Evolutionary conservation across 2,113 vertebrate genomes (phyloP).

Genomic region (Ascaphus truei): DNA sequence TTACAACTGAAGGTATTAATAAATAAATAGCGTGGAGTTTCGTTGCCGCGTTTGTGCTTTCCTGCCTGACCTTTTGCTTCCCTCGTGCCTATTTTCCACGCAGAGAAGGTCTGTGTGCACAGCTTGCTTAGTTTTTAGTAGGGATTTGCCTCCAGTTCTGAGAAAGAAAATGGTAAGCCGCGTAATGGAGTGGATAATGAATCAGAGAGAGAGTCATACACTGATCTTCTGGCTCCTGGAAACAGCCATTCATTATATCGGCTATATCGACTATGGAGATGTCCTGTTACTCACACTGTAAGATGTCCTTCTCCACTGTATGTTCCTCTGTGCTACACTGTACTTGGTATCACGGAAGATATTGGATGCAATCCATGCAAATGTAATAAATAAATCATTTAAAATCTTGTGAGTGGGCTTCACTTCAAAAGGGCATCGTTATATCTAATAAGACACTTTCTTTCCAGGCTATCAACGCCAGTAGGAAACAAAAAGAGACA

Average conservation of each 20-base stretch:
- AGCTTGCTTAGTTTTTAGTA: not conserved
- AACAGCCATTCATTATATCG: not conserved
- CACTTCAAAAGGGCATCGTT: no score
- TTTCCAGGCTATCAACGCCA: no score
- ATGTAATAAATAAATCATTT: no score
- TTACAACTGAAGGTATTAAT: not conserved
- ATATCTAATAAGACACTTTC: no score
- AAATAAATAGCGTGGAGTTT: not conserved
- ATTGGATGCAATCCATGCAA: no score
- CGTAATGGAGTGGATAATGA: constrained; percentile 24
- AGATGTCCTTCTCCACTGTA: no score
- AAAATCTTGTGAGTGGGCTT: no score
- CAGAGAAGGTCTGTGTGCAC: not conserved
- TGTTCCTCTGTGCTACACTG: no score
- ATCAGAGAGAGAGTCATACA: not conserved
- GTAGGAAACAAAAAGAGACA: no score
- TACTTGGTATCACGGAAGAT: no score
- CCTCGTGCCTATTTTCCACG: not conserved
- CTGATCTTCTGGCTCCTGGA: not conserved
- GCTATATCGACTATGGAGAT: no score
- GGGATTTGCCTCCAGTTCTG: not conserved
- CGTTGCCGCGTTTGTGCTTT: not conserved
- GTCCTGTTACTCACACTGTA: not conserved
- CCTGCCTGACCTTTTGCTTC: not conserved
- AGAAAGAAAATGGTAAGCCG: not conserved